Evolutionary conservation across 2,113 vertebrate species (phyloP).

Genomic region (Hyperopisus bebe): DNA sequence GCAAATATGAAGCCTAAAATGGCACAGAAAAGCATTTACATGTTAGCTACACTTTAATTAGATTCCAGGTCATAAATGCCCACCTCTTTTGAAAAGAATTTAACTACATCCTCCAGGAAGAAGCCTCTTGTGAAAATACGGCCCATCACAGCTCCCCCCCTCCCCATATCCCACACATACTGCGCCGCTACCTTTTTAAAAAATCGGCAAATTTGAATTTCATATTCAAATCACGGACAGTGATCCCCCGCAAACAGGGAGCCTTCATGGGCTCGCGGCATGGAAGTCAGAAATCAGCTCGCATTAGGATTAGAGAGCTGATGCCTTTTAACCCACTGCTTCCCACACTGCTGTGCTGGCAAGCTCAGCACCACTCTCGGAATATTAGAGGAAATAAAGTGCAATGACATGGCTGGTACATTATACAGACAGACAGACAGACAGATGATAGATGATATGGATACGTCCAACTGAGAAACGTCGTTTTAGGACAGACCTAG

Average conservation of each 20-base stretch:
- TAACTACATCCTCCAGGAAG: conserved; percentile 25
- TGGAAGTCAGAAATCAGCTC: conserved; percentile 56
- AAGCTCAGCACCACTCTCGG: background rate
- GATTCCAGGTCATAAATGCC: conserved; percentile 16
- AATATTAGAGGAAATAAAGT: background rate
- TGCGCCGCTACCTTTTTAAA: conserved; percentile 39
- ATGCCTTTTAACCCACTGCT: conserved; percentile 51
- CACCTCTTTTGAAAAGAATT: conserved; percentile 23
- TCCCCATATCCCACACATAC: conserved; percentile 21
- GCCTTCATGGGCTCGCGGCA: conserved; percentile 39
- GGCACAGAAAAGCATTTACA: conserved; percentile 10
- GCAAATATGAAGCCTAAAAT: conserved; percentile 16
- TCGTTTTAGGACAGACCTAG: background rate
- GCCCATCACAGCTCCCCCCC: conserved; percentile 18
- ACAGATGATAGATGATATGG: background rate
- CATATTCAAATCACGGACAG: conserved; percentile 40
- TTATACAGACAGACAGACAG: background rate
- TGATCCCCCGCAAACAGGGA: conserved; percentile 30
- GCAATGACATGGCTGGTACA: background rate
- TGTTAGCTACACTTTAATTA: conserved; percentile 9
- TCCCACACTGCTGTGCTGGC: conserved; percentile 25
- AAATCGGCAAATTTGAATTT: conserved; percentile 45
- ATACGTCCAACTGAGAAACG: background rate
- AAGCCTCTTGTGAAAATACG: conserved; percentile 28
- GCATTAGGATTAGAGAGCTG: conserved; percentile 57